Evolutionary conservation across 2,113 vertebrate species (phyloP).

Genomic region (Blennius ocellaris): DNA sequence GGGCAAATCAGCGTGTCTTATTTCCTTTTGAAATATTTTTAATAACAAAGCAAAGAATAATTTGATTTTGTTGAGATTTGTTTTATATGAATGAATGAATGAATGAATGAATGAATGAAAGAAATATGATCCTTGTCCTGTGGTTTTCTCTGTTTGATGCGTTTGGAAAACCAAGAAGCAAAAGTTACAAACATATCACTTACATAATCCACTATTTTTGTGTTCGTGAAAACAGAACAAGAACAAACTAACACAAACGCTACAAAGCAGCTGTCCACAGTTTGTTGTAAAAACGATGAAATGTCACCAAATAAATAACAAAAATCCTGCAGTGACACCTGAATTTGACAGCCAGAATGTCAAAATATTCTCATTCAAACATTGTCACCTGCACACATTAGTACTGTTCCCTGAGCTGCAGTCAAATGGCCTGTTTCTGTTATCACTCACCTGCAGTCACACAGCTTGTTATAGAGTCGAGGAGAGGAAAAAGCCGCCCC

Average conservation of each 20-base stretch:
- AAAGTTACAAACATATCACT: not conserved
- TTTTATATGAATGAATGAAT: not conserved
- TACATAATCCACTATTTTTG: not conserved
- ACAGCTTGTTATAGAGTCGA: slow-evolving; percentile 8
- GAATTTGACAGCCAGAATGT: slow-evolving; percentile 13
- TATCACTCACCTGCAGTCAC: slow-evolving; percentile 1
- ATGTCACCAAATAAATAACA: not conserved
- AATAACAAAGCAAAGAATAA: too few species aligned
- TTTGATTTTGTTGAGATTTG: not conserved
- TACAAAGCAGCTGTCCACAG: not conserved
- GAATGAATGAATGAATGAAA: not conserved
- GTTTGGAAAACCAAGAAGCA: not conserved
- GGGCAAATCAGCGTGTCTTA: too few species aligned
- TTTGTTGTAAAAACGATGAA: slow-evolving; percentile 3
- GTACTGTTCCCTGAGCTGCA: slow-evolving; percentile 11
- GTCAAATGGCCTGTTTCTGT: not conserved
- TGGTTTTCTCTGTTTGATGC: not conserved
- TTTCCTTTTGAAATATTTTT: too few species aligned
- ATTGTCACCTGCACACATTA: slow-evolving; percentile 27
- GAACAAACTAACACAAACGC: not conserved
- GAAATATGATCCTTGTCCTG: not conserved
- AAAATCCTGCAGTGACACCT: slow-evolving; percentile 3
- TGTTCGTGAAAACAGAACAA: not conserved
- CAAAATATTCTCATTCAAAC: slow-evolving; percentile 13
- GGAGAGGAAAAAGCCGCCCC: slow-evolving; percentile 2